Conservation (phyloP, 2,888 invertebrate genomes). For the Molanna angustata region DNA sequence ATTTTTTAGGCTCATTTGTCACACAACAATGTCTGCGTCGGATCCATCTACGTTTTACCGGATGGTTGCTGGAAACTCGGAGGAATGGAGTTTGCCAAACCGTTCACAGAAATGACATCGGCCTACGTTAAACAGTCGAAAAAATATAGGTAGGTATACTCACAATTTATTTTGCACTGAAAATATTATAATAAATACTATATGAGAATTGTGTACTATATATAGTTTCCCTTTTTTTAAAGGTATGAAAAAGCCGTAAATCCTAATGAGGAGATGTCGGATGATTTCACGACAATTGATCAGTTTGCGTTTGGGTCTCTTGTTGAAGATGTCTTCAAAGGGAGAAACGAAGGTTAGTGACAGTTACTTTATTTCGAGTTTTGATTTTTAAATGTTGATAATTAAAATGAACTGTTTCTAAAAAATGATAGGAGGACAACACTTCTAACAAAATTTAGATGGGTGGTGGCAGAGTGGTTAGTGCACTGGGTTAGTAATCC, state of each 20-base stretch:
- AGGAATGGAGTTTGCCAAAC: constrained; percentile 77
- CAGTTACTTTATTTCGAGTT: no score
- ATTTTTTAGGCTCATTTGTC: constrained; percentile 63
- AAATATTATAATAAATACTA: background rate
- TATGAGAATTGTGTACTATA: background rate
- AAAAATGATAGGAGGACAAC: no score
- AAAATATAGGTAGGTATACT: constrained; percentile 48
- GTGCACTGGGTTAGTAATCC: no score
- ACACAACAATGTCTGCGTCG: constrained; percentile 79
- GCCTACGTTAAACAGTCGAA: constrained; percentile 66
- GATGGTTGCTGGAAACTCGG: constrained; percentile 89
- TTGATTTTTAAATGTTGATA: no score
- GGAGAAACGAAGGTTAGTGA: constrained; percentile 52
- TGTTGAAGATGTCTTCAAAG: constrained; percentile 69
- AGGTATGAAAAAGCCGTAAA: constrained; percentile 73
- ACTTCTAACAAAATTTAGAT: no score
- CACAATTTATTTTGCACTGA: background rate
- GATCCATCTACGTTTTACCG: constrained; percentile 76
- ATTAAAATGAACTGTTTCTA: no score
- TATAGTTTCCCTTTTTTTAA: constrained; percentile 27
- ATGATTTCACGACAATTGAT: constrained; percentile 63
- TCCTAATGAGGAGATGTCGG: constrained; percentile 62
- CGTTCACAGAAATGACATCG: constrained; percentile 62
- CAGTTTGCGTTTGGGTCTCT: constrained; percentile 74
- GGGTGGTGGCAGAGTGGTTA: no score